Conservation (phyloP, 2,113 vertebrate genomes). For the Actenoides lindsayi region DNA sequence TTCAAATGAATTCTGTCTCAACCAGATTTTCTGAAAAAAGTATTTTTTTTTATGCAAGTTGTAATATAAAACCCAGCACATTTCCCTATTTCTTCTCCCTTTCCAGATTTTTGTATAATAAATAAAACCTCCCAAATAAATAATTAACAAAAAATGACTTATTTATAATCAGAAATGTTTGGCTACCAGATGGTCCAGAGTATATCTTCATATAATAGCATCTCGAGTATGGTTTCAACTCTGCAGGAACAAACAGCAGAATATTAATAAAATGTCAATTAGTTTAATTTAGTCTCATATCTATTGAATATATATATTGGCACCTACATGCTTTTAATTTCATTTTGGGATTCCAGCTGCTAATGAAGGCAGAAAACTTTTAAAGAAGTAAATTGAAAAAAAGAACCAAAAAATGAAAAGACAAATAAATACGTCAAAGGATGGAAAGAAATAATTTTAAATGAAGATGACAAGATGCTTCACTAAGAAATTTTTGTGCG, state of each 20-base stretch:
- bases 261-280: constrained; percentile 86
- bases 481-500: neutral
- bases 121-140: constrained; percentile 67
- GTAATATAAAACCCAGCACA: constrained; percentile 4
- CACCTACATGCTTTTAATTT: constrained; percentile 77
- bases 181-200: constrained; percentile 77
- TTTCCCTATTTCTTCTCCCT: constrained; percentile 3
- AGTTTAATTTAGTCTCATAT: constrained; percentile 79
- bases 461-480: neutral
- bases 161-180: constrained; percentile 78
- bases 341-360: constrained; percentile 60
- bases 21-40: neutral
- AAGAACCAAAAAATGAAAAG: neutral
- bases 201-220: constrained; percentile 72
- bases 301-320: constrained; percentile 73
- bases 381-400: constrained; percentile 13
- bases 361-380: constrained; percentile 41
- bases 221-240: constrained; percentile 71
- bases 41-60: neutral
- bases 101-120: constrained; percentile 62
- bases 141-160: constrained; percentile 67
- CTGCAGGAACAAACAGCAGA: constrained; percentile 76
- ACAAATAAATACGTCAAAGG: neutral
- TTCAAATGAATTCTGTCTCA: neutral
- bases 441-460: constrained; percentile 13